Base-by-base conservation (phyloP, 2,113 vertebrate species). In the Brachyhypopomus occidentalis region DNA sequence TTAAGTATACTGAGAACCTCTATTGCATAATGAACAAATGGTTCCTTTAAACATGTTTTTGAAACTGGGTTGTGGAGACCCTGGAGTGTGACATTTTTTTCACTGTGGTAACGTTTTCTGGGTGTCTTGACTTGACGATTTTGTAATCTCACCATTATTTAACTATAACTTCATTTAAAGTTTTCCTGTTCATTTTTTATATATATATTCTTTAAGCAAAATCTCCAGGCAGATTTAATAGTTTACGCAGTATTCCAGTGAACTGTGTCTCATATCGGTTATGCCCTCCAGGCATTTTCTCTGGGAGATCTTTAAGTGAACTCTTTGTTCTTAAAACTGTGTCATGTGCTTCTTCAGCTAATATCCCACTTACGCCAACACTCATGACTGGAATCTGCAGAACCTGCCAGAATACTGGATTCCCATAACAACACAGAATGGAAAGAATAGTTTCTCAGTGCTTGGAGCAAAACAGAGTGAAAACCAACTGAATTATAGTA, bases 281-380 rank as follows among this genome's bases (percentile, higher is more conserved):
- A 34, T 45, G 45, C 59, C 79, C 75, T 81, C 55, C 34, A 52
- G 62, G 76, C 27, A 19, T 66, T 60, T 70, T 78, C 38, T 36
- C 74, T 83, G 27, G 16, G 60, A 36, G 48, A 78, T 72, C 78
- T 11, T 52, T 25, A 82, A 86, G 75, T 74, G 27, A 12, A 83
- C 48, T 36, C 75, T 76, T 83, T 82, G 62, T 74, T 76, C 62
- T 84, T 69, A 55, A 62, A 20, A 20, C 66, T 48, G 66, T 34
- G 81, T 92, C 89, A 90, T 85, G 90, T 87, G 90, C 79, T 83
- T 69, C 56, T 75, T 75, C 69, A 80, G 81, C 79, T 92, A 90
- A 93, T 90, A 80, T n/a, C 83, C 85, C 71, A 82, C 88, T 16
- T 87, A 84, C 72, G 84, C 85, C 25, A 5, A 69, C 73, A 89